Evolutionary conservation across 2,113 vertebrate species (phyloP), one percentile per base, ranked within the genome.

Genomic region (Chaetops frenatus): DNA sequence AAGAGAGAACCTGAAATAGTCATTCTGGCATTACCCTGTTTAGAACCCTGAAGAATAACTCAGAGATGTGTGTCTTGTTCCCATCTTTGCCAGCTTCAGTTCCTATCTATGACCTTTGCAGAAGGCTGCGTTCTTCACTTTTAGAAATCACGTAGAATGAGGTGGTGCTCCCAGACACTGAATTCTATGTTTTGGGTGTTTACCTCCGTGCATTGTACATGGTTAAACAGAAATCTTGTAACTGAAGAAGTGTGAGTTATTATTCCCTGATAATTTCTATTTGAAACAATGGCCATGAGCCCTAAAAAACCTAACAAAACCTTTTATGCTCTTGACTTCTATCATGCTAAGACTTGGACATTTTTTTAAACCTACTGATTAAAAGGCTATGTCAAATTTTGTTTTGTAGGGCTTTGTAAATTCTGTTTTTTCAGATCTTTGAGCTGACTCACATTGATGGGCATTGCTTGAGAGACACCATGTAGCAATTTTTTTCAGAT

Each of bases 71-170:
- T 62, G 42, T 44, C 35, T 69, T 56, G 15, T 33, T 70, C n/a
- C 23, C 10, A 15, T 47, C 27, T 78, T 86, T 16, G 1, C 33
- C 48, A 76, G 40, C 18, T 5, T 40, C 44, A 36, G 3, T 47
- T 91, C 3, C 35, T 67, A 71, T 70, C 29, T 38, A 7, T 40
- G 25, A n/a, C 31, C 23, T 81, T 78, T 78, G 50, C 27, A 65
- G 56, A 42, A 70, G 36, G 38, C 11, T 40, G 14, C 0, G 0
- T 25, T 81, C 6, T 69, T 51, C 6, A 16, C 16, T 67, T 64
- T 38, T 17, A 88, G 44, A 82, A 70, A 19, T 74, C 12, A 22
- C 23, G 10, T 10, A 56, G 42, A 24, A 53, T 56, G 8, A 45
- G 21, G 9, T 45, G 12, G 6, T 79, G 24, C 23, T 57, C 83